Percentiles rank a stretch among this genome's conserved stretches.
Evolutionary conservation across 2,797 vertebrate species (phyloP).

Genomic region (Clamator glandarius): DNA sequence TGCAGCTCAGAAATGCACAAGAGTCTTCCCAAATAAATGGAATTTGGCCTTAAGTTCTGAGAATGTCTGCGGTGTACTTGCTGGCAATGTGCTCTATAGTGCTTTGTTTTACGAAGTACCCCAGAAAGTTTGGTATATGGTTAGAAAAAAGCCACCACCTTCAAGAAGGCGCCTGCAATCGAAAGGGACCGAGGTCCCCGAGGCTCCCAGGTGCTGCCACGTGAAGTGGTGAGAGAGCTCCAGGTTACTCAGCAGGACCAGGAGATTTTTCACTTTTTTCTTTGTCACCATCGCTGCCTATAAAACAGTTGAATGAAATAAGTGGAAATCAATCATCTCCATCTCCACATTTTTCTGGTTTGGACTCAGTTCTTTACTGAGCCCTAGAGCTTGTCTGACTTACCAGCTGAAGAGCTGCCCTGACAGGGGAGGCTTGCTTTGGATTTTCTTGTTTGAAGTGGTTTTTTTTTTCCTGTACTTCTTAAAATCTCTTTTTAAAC

Average conservation of each 20-base stretch:
- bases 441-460: background rate
- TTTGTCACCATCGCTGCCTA: background rate
- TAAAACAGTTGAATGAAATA: background rate
- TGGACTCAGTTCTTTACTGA: background rate
- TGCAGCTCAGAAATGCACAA: background rate
- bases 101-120: background rate
- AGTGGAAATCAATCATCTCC: background rate
- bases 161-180: fast-evolving
- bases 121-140: fast-evolving
- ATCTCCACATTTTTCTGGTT: background rate
- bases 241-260: background rate
- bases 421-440: background rate
- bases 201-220: background rate
- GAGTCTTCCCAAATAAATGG: background rate
- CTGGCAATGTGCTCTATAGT: background rate
- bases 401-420: background rate
- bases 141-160: background rate
- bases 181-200: fast-evolving
- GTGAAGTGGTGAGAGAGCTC: background rate
- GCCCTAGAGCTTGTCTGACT: background rate
- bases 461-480: background rate
- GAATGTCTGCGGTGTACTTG: background rate
- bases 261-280: background rate
- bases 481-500: background rate
- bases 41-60: background rate